phyloP scores from a whole-genome alignment of 2,888 invertebrate genomes.

The Spisula solida region DNA sequence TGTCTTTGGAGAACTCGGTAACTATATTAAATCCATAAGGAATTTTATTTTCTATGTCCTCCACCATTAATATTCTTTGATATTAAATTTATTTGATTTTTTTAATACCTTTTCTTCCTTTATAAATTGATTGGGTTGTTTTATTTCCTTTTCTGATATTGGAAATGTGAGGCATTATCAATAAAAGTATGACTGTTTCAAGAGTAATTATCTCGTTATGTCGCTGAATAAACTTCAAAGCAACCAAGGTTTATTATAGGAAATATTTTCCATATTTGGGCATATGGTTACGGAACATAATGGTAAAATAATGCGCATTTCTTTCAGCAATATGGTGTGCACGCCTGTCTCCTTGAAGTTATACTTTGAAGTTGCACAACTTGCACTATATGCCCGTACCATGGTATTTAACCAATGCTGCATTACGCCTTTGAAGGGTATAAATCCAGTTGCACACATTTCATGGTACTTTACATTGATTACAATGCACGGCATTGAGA shows the following conservation, averaged over 20 bases:
- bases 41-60: not conserved
- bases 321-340: not conserved
- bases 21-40: not conserved
- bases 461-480: not conserved
- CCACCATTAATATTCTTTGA: not conserved
- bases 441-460: not conserved
- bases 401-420: not conserved
- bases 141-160: not conserved
- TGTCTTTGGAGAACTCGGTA: not conserved
- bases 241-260: not conserved
- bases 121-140: not conserved
- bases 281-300: slow-evolving; percentile 20
- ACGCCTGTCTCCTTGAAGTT: not conserved
- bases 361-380: slow-evolving; percentile 8
- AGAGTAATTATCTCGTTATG: not conserved
- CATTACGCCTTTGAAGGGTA: not conserved
- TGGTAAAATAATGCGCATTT: not conserved
- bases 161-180: not conserved
- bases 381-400: not conserved
- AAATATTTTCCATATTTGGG: slow-evolving; percentile 6
- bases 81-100: not conserved
- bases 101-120: not conserved
- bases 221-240: slow-evolving; percentile 14
- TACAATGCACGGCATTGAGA: not conserved
- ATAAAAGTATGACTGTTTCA: slow-evolving; percentile 3